phyloP scores from a whole-genome alignment of 2,113 vertebrate species.

The Gasterosteus aculeatus region DNA sequence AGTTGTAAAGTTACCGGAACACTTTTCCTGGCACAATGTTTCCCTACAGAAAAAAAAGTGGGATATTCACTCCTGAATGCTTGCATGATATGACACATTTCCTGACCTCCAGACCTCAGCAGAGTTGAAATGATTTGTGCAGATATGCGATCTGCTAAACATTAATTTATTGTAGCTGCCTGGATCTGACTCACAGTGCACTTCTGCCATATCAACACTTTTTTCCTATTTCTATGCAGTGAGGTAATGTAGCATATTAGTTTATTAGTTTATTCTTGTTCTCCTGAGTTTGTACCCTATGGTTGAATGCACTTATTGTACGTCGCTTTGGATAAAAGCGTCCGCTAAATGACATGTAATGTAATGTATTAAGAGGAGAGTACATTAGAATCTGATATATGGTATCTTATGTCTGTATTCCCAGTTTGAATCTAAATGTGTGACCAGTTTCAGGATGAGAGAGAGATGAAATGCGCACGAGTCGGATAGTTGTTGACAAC shows the following conservation, averaged over 20 bases:
- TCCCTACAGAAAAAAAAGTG: not conserved
- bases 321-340: no score
- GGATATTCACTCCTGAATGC: conserved; percentile 1
- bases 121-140: not conserved
- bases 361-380: not conserved
- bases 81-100: conserved; percentile 1
- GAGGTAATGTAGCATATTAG: not conserved
- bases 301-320: no score
- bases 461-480: no score
- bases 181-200: not conserved
- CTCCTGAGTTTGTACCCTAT: no score
- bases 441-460: not conserved
- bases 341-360: no score
- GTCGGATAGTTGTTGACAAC: no score
- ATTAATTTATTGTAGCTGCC: conserved; percentile 14
- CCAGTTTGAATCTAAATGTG: conserved; percentile 8
- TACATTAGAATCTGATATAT: conserved; percentile 12
- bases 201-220: not conserved
- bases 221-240: conserved; percentile 1
- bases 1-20: not conserved
- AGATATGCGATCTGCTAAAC: not conserved
- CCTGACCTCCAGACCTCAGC: not conserved
- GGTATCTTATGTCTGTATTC: conserved; percentile 8
- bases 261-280: not conserved
- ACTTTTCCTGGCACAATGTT: not conserved